Evolutionary conservation across 2,888 invertebrate genomes (phyloP), one percentile per base, ranked within the genome.

Genomic region (Cylloceria caligata): DNA sequence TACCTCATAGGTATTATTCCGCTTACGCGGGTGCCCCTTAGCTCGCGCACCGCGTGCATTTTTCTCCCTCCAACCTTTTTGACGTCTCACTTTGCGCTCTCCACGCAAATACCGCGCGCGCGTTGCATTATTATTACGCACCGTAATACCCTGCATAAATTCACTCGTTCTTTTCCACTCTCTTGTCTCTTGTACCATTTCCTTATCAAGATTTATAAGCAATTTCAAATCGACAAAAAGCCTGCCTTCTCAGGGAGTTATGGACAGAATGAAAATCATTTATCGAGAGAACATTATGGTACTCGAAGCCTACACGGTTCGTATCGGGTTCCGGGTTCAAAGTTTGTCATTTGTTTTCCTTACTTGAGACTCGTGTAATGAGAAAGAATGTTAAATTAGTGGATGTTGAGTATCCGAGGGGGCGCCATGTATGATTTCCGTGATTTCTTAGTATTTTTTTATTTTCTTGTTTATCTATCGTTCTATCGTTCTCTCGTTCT

Each of bases 1-100:
- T 90, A 88, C 90, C 88, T 88, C 89, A 86, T 88, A 89, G 88
- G 85, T 82, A 86, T 80, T 83, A 86, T 86, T 85, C 64, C 64
- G 74, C 74, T 74, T 74, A 64, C 74, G 74, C 64, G 64, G 74
- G 39, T 42, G 60, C 27, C 1, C 30, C 30, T 30, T 27, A 30
- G n/a, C 30, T 47, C 16, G 11, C 77, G 81, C 84, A 82, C 80
- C 86, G 75, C 72, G 74, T 68, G 30, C 36, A 36, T 55, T 42
- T 80, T 72, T 79, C 82, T 81, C 62, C 21, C 52, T 52, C 52
- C 21, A 30, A 30, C 13, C 21, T 42, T 62, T 39, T 55, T 88
- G 87, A 90, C 85, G 85, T 85, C 88, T 90, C 83, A 87, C 86
- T 90, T 82, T 42, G 55, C 39, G 52, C 34, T 69, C 68, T 47